Evolutionary conservation across 2,888 invertebrate genomes (phyloP), one percentile per base, ranked within the genome.

Genomic region (Trachelus iudaicus): DNA sequence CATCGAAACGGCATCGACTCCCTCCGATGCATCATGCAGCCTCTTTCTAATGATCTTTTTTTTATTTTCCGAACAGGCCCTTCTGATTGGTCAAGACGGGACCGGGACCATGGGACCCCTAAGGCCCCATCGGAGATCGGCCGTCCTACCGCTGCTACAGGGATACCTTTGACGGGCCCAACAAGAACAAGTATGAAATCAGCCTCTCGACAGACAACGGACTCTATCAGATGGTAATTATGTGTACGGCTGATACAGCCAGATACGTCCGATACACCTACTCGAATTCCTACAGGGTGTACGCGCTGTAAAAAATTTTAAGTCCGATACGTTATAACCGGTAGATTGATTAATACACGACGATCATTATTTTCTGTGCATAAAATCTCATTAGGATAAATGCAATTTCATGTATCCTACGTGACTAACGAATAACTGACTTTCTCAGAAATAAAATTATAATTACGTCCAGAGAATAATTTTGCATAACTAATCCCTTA

Each of bases 141-240:
- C 89, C 91, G 85, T 90, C 90, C 90, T 91, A 90, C 90, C 56
- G n/a, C 71, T 87, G 88, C 89, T 85, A 88, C 86, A 85, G 87
- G 87, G 87, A 90, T 89, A 87, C 87, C 87, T 91, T 90, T 91
- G 91, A 90, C 90, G 90, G 88, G 87, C 83, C 85, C 88, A 91
- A 90, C 84, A 90, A 87, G 87, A 91, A 89, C 88, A 90, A 90
- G 90, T 90, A 89, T 89, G 85, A 89, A 89, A 90, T 90, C 90
- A 89, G 86, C 89, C 87, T 89, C 89, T 86, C 89, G 88, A 90
- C 91, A 89, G 90, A 90, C 91, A 90, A 90, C 90, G 86, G 89
- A 90, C 91, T 90, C 91, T 91, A 91, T 91, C 91, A 90, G 89
- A 91, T 90, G 89, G 90, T 91, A 91, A 91, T 91, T 91, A 91